These are phyloP conservation scores for Sycophila sp. DNA, from an alignment of 1,140 invertebrate genomes.

Conservation along the genomic window DNA sequence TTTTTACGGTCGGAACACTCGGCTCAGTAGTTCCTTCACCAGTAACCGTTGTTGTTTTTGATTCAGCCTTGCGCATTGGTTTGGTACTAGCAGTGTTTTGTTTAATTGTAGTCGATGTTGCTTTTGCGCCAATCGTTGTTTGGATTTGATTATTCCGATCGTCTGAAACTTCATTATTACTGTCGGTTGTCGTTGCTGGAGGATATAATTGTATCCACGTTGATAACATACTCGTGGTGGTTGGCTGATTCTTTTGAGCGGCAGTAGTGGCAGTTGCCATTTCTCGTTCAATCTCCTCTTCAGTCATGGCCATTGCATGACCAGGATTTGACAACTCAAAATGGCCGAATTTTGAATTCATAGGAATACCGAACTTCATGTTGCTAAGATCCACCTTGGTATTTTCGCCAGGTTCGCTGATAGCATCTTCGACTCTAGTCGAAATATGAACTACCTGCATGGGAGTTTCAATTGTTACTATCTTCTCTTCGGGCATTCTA, in stretches of 20 bases:
- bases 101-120: slow-evolving; percentile 30
- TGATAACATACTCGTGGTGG: slow-evolving; percentile 74
- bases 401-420: background rate
- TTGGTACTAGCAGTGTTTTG: slow-evolving; percentile 45
- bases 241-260: slow-evolving; percentile 66
- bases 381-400: slow-evolving; percentile 19
- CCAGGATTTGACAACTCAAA: slow-evolving; percentile 62
- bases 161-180: slow-evolving; percentile 46
- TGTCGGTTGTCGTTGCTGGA: slow-evolving; percentile 58
- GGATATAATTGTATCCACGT: slow-evolving; percentile 80
- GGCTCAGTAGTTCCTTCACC: slow-evolving; percentile 41
- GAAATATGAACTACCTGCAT: slow-evolving; percentile 28
- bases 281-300: slow-evolving; percentile 62
- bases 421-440: background rate
- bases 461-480: slow-evolving; percentile 23
- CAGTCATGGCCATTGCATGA: slow-evolving; percentile 63
- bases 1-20: background rate
- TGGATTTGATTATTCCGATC: background rate
- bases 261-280: slow-evolving; percentile 46
- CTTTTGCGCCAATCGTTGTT: slow-evolving; percentile 17
- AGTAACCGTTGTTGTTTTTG: slow-evolving; percentile 25
- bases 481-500: slow-evolving; percentile 37
- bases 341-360: slow-evolving; percentile 63
- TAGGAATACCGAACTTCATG: slow-evolving; percentile 53
- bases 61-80: slow-evolving; percentile 33